These are phyloP conservation scores for Pristionchus japonicus DNA, from an alignment of 2,888 invertebrate species.

Conservation along the genomic window DNA sequence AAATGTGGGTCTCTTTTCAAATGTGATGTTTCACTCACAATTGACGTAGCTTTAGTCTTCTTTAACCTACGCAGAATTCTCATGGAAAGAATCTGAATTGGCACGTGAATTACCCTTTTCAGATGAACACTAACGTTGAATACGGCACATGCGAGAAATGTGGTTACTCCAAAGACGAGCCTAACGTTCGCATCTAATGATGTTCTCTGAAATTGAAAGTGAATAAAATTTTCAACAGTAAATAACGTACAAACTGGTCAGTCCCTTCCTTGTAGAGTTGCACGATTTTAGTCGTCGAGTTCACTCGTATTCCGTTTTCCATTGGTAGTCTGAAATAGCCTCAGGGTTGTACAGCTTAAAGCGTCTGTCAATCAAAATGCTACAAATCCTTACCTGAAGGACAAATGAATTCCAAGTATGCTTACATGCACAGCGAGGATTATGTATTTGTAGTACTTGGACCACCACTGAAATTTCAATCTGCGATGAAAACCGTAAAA, in stretches of 20 bases:
- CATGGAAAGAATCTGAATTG: background rate
- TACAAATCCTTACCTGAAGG: background rate
- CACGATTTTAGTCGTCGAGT: background rate
- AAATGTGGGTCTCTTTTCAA: background rate
- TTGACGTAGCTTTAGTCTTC: background rate
- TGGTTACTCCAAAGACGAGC: background rate
- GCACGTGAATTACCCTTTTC: background rate
- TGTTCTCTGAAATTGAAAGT: background rate
- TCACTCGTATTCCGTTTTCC: background rate
- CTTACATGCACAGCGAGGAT: background rate
- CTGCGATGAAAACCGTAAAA: too few relatives aligned
- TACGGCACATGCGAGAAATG: background rate
- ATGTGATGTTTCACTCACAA: background rate
- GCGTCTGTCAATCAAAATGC: too few relatives aligned
- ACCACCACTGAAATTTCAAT: background rate
- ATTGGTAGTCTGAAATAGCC: background rate
- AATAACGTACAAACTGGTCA: background rate
- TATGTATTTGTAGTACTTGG: background rate
- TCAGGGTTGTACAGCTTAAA: too few relatives aligned
- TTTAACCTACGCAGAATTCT: background rate
- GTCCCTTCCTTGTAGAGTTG: background rate
- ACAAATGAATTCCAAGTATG: background rate
- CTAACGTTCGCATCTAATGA: background rate
- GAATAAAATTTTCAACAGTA: background rate
- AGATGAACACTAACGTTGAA: background rate